A percentile compares a stretch with the other conserved stretches of the same genome.
Evolutionary conservation across 2,888 invertebrate genomes (phyloP).

Genomic region (Cosmorhoe ocellata): DNA sequence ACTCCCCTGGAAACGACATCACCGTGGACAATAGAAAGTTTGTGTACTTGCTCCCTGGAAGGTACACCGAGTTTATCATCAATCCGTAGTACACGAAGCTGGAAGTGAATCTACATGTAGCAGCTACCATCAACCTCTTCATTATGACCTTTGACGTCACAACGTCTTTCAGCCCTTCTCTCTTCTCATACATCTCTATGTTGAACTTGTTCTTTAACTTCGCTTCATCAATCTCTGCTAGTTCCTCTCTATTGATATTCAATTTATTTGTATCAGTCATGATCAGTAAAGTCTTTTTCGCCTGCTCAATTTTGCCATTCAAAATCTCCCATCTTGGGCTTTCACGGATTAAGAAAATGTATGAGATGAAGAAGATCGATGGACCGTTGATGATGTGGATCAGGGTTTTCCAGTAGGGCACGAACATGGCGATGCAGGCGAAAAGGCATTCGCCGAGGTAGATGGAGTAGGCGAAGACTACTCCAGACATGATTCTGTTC

Average conservation of each 20-base stretch:
- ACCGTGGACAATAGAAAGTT: slow-evolving; percentile 64
- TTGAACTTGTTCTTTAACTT: slow-evolving; percentile 56
- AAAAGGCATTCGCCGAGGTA: slow-evolving; percentile 62
- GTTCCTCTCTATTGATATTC: slow-evolving; percentile 49
- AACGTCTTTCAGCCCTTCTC: slow-evolving; percentile 51
- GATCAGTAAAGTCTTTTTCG: slow-evolving; percentile 48
- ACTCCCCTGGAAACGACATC: slow-evolving; percentile 70
- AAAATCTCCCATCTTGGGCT: slow-evolving; percentile 70
- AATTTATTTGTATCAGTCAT: slow-evolving; percentile 58
- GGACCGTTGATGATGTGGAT: slow-evolving; percentile 62
- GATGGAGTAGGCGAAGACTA: slow-evolving; percentile 58
- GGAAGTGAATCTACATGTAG: slow-evolving; percentile 54
- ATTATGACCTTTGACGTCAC: slow-evolving; percentile 57
- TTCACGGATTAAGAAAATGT: slow-evolving; percentile 54
- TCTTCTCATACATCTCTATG: slow-evolving; percentile 48
- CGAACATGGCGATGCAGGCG: slow-evolving; percentile 60
- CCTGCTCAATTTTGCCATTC: slow-evolving; percentile 56
- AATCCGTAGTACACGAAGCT: slow-evolving; percentile 68
- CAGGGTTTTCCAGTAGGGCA: slow-evolving; percentile 63
- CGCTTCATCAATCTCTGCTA: slow-evolving; percentile 47
- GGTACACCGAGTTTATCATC: slow-evolving; percentile 63
- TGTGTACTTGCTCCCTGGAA: slow-evolving; percentile 66
- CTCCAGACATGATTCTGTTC: slow-evolving; percentile 57
- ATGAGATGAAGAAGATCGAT: slow-evolving; percentile 50
- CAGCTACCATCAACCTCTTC: slow-evolving; percentile 50